Conservation (phyloP, 1,140 invertebrate species). For the Bicyclus anynana region DNA sequence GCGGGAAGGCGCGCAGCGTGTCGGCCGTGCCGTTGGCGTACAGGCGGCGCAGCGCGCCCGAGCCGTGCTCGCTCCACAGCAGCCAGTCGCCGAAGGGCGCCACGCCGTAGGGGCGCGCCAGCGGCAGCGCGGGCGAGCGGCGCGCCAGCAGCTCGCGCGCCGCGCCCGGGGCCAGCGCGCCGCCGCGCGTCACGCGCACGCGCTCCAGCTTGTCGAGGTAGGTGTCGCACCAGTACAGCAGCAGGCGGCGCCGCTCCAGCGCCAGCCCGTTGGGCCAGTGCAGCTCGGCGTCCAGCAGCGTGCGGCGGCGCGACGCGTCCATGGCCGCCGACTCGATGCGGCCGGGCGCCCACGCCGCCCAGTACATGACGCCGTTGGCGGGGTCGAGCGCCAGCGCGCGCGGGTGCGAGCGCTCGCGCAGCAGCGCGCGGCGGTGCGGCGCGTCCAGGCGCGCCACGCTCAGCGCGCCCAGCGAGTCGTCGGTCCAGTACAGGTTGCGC, state of each 20-base stretch:
- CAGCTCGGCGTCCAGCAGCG: slow-evolving; percentile 78
- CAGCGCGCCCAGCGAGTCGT: slow-evolving; percentile 80
- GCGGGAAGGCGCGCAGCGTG: slow-evolving; percentile 72
- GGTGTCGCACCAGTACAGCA: slow-evolving; percentile 85
- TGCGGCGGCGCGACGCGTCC: slow-evolving; percentile 84
- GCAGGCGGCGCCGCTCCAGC: slow-evolving; percentile 86
- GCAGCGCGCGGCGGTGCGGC: slow-evolving; percentile 74
- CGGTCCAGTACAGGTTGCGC: slow-evolving; percentile 90
- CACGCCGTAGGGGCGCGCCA: slow-evolving; percentile 79
- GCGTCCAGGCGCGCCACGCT: slow-evolving; percentile 80
- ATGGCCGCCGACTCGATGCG: slow-evolving; percentile 85
- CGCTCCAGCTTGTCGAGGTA: slow-evolving; percentile 86
- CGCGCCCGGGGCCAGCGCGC: slow-evolving; percentile 80
- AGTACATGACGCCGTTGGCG: slow-evolving; percentile 82
- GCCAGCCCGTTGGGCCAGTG: slow-evolving; percentile 93
- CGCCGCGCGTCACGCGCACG: slow-evolving; percentile 80
- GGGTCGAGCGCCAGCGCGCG: slow-evolving; percentile 85
- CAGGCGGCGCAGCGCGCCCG: slow-evolving; percentile 78
- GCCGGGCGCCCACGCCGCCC: slow-evolving; percentile 85
- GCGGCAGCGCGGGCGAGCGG: slow-evolving; percentile 76
- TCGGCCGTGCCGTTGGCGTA: slow-evolving; percentile 59
- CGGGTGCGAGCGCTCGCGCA: slow-evolving; percentile 78
- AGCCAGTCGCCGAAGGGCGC: slow-evolving; percentile 77
- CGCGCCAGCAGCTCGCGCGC: slow-evolving; percentile 81
- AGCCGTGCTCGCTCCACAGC: slow-evolving; percentile 85